phyloP scores from a whole-genome alignment of 2,888 invertebrate genomes.

The Adela reaumurella region DNA sequence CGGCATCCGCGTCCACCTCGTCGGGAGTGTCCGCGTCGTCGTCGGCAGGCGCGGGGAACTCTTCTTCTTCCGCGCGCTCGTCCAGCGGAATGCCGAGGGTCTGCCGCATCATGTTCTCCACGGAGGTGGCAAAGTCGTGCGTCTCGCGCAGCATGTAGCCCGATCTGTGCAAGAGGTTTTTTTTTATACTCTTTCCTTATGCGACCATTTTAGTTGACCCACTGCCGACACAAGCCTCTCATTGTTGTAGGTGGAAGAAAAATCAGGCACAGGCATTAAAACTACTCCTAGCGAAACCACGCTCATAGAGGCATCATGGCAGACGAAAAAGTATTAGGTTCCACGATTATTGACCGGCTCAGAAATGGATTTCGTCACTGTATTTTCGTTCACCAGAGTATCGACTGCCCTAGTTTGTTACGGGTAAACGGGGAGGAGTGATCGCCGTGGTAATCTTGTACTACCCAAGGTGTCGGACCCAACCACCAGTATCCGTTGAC shows the following conservation, averaged over 20 bases:
- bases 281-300: too few relatives aligned
- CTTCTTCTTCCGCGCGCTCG: conserved; percentile 53
- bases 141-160: conserved; percentile 91
- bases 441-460: too few relatives aligned
- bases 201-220: not conserved
- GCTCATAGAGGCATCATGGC: conserved; percentile 7
- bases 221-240: not conserved
- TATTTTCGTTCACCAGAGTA: too few relatives aligned
- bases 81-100: conserved; percentile 74
- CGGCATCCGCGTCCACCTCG: conserved; percentile 18
- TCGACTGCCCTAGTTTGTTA: too few relatives aligned
- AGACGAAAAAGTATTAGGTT: not conserved
- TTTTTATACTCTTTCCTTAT: not conserved
- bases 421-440: too few relatives aligned
- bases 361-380: too few relatives aligned
- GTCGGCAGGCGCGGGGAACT: conserved; percentile 24
- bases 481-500: too few relatives aligned
- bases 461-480: too few relatives aligned
- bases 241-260: not conserved
- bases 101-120: conserved; percentile 85
- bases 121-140: conserved; percentile 77
- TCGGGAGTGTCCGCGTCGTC: conserved; percentile 9
- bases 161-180: conserved; percentile 52
- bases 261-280: not conserved
- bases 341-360: too few relatives aligned